These are phyloP conservation scores for Phyllotreta striolata DNA, from an alignment of 2,888 invertebrate species.

Conservation along the genomic window DNA sequence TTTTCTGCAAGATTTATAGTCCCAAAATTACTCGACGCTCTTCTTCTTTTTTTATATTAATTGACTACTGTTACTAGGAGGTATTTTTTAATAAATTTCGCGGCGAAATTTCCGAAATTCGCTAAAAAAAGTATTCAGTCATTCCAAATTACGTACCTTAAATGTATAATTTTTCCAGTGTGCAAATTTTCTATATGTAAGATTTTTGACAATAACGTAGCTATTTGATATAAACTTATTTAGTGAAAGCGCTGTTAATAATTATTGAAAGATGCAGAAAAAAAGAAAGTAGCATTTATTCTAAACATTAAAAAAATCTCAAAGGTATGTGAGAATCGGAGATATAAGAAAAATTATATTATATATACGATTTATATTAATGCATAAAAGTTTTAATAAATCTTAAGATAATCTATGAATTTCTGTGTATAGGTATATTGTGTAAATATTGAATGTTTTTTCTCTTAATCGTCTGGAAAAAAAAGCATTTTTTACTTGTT, in stretches of 20 bases:
- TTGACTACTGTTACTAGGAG: no score
- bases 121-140: slow-evolving; percentile 45
- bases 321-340: slow-evolving; percentile 58
- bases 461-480: slow-evolving; percentile 39
- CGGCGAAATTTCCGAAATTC: slow-evolving; percentile 27
- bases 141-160: slow-evolving; percentile 63
- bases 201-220: slow-evolving; percentile 63
- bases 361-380: slow-evolving; percentile 59
- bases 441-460: slow-evolving; percentile 57
- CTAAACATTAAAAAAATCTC: slow-evolving; percentile 50
- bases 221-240: slow-evolving; percentile 62
- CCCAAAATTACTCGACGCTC: background rate
- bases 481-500: slow-evolving; percentile 36
- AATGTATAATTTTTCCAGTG: slow-evolving; percentile 58
- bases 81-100: no score
- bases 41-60: slow-evolving; percentile 4
- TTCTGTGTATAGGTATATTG: slow-evolving; percentile 58
- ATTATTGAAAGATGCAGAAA: slow-evolving; percentile 29
- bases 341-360: slow-evolving; percentile 54
- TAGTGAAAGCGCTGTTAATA: slow-evolving; percentile 56
- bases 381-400: slow-evolving; percentile 57
- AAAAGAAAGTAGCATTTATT: slow-evolving; percentile 61
- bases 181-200: slow-evolving; percentile 56
- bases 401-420: slow-evolving; percentile 56
- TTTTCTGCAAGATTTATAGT: no score